Base-by-base conservation (phyloP, 2,797 vertebrate genomes). In the Argyrosomus regius region DNA sequence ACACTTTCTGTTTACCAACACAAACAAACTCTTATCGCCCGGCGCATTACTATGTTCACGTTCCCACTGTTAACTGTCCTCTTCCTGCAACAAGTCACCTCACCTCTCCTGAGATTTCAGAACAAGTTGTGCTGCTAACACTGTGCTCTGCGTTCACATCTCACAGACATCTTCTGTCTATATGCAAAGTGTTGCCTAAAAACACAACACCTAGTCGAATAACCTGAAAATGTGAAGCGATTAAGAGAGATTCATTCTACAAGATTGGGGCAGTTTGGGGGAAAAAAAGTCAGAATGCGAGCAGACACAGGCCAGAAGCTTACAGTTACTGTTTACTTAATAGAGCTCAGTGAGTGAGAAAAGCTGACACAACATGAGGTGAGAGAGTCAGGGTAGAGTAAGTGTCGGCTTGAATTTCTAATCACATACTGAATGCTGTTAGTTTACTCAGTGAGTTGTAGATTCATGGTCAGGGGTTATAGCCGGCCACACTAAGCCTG, bases 401-500 rank as follows among this genome's bases (percentile, higher is more conserved):
- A 54, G 75, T 78, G 80, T 69, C 53, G 35, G 67, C 59, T 69
- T 77, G 53, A 39, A 43, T 87, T 81, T 88, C 56, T 60, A 28
- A 66, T 81, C 77, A 80, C 79, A 85, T 58, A 43, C 67, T 67
- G 24, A 72, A 82, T 28, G 54, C 52, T 81, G 56, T 75, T 78
- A 77, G 69, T 87, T 81, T 74, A 82, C 71, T 75, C 65, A 14
- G 72, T 52, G 54, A 67, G 46, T 80, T 82, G 41, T 59, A 74
- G 58, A 79, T 78, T 81, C 50, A 31, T 61, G 63, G 75, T 83
- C 77, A 84, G 66, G 63, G 83, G 77, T 81, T 72, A 68, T n/a
- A 58, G 54, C 14, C 54, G 66, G 59, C 53, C 46, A 56, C 43
- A 41, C 52, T 43, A 35, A 59, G 59, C 63, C 43, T 72, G 67